Base-by-base conservation (phyloP, 92 coral and sea anemone species). In the Porites divaricata region DNA sequence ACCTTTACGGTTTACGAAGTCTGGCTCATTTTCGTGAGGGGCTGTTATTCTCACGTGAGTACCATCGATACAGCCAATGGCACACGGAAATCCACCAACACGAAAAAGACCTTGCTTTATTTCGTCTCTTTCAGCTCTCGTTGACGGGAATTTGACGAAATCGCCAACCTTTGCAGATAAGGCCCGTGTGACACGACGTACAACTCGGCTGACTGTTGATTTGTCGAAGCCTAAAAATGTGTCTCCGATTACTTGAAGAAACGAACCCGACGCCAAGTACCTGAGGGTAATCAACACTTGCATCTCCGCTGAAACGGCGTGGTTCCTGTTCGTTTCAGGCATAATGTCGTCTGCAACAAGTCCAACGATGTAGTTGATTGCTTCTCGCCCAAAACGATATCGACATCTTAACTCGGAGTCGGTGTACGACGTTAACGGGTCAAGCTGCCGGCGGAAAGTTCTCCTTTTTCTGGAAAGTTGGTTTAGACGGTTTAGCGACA, bases 161-260 rank as follows among this genome's bases (percentile, higher is more conserved):
- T 70, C 21, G 49, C 69, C 65, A 19, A 86, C 21, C 69, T 86
- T 86, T 0, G 64, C 77, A 72, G 89, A 80, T 25, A 86, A 63
- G 9, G 67, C 80, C 45, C 26, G 83, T 15, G 89, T 86, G 25
- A 79, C 89, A 16, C 49, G 75, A 52, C 86, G 80, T n/a, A 86
- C 89, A 15, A 86, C 83, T 49, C 89, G 71, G 70, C 79, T 78
- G 61, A 79, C 95, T 6, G 95, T 85, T 12, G 85, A 81, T 53
- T 88, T 88, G 50, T 88, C 85, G 19, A 79, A 78, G 21, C 85
- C 70, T 20, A 10, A 48, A 66, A 85, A 77, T 4, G 88, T 89
- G 45, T 92, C 88, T n/a, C 90, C 90, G 50, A 89, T 87, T 1
- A 86, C 90, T 25, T 88, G 82, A 50, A 85, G 28, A 62, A 92